Evolutionary conservation across 2,797 vertebrate genomes (phyloP).

Genomic region (Neomorphus geoffroyi): DNA sequence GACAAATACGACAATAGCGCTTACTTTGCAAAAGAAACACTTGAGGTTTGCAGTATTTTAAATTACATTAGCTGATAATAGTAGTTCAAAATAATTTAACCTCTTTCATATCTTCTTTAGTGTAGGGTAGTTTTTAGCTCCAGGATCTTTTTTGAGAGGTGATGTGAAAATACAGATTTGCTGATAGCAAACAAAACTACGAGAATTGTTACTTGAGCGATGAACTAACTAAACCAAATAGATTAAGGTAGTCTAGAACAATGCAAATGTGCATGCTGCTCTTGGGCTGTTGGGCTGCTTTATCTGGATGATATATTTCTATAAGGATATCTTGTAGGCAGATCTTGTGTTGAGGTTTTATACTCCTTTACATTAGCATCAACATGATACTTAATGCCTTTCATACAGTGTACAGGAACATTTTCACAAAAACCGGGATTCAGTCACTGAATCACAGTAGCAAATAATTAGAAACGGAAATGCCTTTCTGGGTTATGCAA

Average conservation of each 20-base stretch:
- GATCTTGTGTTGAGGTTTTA: neutral
- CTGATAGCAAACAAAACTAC: neutral
- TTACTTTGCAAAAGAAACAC: neutral
- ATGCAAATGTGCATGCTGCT: neutral
- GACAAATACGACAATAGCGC: neutral
- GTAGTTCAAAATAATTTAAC: neutral
- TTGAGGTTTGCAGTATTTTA: neutral
- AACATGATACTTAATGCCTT: slow-evolving; percentile 10
- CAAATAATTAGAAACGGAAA: slow-evolving; percentile 40
- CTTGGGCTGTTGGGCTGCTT: neutral
- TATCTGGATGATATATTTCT: neutral
- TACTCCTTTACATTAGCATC: neutral
- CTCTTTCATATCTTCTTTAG: neutral
- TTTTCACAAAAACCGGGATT: neutral
- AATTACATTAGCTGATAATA: neutral
- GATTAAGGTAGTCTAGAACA: neutral
- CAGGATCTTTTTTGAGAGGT: neutral
- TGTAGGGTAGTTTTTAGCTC: neutral
- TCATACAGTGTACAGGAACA: neutral
- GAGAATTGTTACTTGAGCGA: neutral
- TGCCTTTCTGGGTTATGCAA: neutral
- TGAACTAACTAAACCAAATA: neutral
- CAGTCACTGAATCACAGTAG: slow-evolving; percentile 5
- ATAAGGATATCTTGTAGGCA: neutral
- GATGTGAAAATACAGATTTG: neutral